Conservation (phyloP, 2,797 vertebrate genomes). For the Sebastes miniatus region DNA sequence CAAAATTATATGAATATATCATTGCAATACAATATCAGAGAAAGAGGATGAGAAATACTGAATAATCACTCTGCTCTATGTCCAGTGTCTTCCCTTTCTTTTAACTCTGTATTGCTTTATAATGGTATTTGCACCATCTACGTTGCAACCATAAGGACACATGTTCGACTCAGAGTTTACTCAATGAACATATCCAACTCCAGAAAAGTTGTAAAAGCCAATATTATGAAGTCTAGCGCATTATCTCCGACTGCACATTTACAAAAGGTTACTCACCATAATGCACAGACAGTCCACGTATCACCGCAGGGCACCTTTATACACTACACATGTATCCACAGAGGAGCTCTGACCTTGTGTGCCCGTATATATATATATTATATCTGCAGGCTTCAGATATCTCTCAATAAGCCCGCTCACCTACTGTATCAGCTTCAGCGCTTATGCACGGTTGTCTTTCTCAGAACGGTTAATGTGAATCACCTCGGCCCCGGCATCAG, state of each 20-base stretch:
- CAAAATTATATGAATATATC: neutral
- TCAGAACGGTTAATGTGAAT: conserved; percentile 29
- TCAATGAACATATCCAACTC: neutral
- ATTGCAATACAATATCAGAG: neutral
- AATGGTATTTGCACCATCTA: neutral
- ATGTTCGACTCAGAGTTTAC: neutral
- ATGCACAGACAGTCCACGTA: neutral
- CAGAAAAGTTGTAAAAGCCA: neutral
- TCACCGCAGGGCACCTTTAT: conserved; percentile 25
- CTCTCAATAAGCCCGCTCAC: conserved; percentile 22
- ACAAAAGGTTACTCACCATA: conserved; percentile 11
- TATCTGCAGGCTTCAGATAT: conserved; percentile 41
- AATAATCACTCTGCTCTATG: neutral
- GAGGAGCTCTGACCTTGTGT: conserved; percentile 54
- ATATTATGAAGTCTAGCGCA: neutral
- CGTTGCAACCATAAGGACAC: neutral
- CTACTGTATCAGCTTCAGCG: conserved; percentile 5
- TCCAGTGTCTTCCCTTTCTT: neutral
- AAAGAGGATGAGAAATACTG: neutral
- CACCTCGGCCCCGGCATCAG: neutral
- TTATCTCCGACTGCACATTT: conserved; percentile 5
- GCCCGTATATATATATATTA: conserved; percentile 29
- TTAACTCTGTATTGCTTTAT: neutral
- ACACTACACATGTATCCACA: conserved; percentile 38
- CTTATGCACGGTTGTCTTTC: conserved; percentile 29